phyloP scores from a whole-genome alignment of 2,113 vertebrate species.

The Carlito syrichta region DNA sequence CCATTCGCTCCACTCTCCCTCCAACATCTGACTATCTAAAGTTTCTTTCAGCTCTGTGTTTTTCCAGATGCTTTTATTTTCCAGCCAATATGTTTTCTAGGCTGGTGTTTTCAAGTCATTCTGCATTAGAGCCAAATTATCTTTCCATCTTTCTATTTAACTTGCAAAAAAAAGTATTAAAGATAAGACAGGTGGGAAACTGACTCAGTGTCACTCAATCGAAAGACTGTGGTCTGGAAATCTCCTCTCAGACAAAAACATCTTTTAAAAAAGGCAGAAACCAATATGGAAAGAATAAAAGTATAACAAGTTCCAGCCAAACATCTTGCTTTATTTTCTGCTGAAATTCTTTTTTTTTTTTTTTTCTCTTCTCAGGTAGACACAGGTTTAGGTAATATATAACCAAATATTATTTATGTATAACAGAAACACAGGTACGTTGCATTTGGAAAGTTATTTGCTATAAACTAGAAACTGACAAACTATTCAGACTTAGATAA shows the following conservation, averaged over 20 bases:
- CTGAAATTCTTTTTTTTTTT: constrained; percentile 29
- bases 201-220: constrained; percentile 13
- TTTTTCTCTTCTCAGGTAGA: neutral
- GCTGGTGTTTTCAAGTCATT: constrained; percentile 33
- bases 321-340: constrained; percentile 65
- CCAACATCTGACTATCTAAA: neutral
- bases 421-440: constrained; percentile 49
- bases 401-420: constrained; percentile 55
- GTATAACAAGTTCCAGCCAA: constrained; percentile 52
- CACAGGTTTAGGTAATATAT: constrained; percentile 49
- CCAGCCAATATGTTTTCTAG: neutral
- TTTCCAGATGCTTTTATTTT: constrained; percentile 23
- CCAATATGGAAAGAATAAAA: constrained; percentile 40
- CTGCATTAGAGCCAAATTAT: constrained; percentile 1
- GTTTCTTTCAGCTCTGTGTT: neutral
- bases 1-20: too few species aligned
- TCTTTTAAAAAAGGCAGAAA: constrained; percentile 57
- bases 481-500: constrained; percentile 51
- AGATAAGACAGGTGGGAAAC: constrained; percentile 24
- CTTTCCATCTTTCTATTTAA: constrained; percentile 56
- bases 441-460: constrained; percentile 49
- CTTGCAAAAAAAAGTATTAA: constrained; percentile 48
- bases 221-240: constrained; percentile 44
- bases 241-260: constrained; percentile 23
- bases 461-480: constrained; percentile 55